Evolutionary conservation across 2,113 vertebrate genomes (phyloP).

Genomic region (Otocyon megalotis): DNA sequence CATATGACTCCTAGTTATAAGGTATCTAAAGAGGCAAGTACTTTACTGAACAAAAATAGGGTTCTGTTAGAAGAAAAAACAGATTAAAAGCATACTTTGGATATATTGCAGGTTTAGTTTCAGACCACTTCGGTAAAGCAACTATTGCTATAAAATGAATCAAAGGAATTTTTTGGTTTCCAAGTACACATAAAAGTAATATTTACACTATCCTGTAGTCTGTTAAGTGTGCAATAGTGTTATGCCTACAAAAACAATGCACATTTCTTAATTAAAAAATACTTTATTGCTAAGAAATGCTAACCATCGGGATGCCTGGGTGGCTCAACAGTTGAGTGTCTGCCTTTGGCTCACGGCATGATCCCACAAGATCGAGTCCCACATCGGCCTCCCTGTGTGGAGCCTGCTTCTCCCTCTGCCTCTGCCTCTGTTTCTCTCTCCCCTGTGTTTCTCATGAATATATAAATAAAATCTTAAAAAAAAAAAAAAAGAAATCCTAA

Average conservation of each 20-base stretch:
- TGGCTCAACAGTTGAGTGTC: no score
- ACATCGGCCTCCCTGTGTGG: no score
- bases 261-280: background rate
- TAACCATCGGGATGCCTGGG: background rate
- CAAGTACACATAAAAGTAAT: background rate
- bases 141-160: background rate
- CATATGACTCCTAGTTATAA: background rate
- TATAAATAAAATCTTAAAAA: no score
- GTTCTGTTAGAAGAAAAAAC: background rate
- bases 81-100: background rate
- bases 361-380: no score
- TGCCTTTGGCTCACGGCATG: no score
- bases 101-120: background rate
- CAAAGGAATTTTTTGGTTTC: background rate
- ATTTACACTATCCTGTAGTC: background rate
- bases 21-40: background rate
- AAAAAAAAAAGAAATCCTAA: background rate
- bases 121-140: background rate
- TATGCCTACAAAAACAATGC: background rate
- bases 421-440: no score
- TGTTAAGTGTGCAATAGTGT: background rate
- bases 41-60: background rate
- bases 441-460: no score
- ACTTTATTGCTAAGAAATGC: background rate
- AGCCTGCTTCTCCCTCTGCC: no score